Percentiles rank a stretch among this genome's conserved stretches.
Conservation (phyloP, 2,113 vertebrate genomes). For the Albula goreensis region DNA sequence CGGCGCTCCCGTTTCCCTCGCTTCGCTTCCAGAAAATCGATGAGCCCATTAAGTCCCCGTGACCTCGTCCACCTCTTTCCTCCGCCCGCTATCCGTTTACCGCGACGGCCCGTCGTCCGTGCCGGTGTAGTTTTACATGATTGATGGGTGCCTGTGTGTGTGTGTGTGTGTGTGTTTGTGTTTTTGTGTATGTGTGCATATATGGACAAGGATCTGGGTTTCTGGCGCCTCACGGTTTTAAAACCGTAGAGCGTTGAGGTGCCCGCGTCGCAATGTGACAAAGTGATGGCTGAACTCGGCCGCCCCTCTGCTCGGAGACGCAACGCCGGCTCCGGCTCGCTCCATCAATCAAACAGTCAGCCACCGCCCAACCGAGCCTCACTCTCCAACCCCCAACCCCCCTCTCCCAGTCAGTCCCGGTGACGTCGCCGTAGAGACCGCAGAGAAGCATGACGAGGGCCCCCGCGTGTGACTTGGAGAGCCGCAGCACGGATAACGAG, state of each 20-base stretch:
- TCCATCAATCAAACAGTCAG: conserved; percentile 15
- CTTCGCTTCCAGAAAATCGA: background rate
- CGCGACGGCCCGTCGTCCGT: background rate
- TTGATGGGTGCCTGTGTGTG: background rate
- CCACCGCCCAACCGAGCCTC: background rate
- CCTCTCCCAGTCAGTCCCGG: background rate
- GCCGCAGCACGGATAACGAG: background rate
- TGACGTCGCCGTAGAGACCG: background rate
- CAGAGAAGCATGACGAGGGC: background rate
- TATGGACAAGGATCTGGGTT: no score
- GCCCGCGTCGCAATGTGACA: background rate
- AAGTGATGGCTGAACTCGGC: background rate
- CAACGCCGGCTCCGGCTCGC: background rate
- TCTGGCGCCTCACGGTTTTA: no score
- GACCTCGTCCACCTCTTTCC: background rate
- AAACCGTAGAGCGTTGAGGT: no score
- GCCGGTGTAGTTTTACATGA: background rate
- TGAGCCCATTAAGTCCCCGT: background rate
- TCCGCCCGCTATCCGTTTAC: background rate
- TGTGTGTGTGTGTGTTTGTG: no score
- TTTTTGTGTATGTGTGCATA: no score
- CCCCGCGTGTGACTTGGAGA: background rate
- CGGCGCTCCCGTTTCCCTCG: background rate
- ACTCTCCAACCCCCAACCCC: background rate
- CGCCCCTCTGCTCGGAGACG: background rate